phyloP scores from a whole-genome alignment of 1,140 invertebrate genomes.

The Drosophila micromelanica region DNA sequence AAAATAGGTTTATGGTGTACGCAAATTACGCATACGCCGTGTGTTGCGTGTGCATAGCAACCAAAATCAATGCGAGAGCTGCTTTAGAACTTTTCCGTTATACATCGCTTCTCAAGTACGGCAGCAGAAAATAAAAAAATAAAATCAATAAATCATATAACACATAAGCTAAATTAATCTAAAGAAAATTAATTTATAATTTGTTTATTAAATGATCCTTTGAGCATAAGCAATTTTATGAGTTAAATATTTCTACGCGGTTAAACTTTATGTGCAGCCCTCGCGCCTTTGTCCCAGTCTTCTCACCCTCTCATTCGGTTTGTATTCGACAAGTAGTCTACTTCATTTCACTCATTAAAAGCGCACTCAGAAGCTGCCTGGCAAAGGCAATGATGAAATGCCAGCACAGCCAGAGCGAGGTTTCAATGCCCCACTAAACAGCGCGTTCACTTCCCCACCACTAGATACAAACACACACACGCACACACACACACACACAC shows the following conservation, averaged over 20 bases:
- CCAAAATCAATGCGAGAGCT: not conserved
- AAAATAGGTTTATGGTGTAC: not conserved
- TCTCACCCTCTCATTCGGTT: not conserved
- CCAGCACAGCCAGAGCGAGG: conserved; percentile 31
- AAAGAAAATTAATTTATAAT: too few species aligned
- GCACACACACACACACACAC: not conserved
- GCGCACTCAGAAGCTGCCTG: conserved; percentile 37
- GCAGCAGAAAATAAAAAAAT: too few species aligned
- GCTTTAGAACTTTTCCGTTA: not conserved
- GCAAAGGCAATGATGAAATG: conserved; percentile 52
- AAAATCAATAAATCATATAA: too few species aligned
- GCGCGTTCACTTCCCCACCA: not conserved
- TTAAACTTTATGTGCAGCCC: conserved; percentile 7
- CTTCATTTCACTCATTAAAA: conserved; percentile 70
- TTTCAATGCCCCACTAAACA: conserved; percentile 1
- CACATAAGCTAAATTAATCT: too few species aligned
- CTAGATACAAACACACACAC: conserved; percentile 1
- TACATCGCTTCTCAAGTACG: too few species aligned
- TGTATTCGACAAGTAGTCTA: conserved; percentile 51
- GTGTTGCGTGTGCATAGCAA: not conserved
- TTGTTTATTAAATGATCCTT: too few species aligned
- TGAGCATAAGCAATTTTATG: too few species aligned
- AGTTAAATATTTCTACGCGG: too few species aligned
- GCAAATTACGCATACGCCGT: conserved; percentile 46
- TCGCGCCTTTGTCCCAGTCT: not conserved